phyloP scores from a whole-genome alignment of 2,797 vertebrate genomes.

The Falco berigora region DNA sequence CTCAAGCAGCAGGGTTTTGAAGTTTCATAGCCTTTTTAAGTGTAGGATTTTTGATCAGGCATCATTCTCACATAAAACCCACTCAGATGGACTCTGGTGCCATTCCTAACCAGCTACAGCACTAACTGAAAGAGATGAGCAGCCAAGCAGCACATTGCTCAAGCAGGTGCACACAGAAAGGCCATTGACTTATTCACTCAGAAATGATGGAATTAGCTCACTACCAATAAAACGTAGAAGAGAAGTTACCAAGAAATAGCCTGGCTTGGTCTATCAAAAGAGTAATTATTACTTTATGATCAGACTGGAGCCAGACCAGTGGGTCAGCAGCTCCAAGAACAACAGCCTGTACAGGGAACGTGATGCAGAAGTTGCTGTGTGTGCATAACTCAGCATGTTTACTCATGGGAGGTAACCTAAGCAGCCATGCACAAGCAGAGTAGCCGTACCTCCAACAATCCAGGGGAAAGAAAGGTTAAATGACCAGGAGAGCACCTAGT shows the following conservation, averaged over 20 bases:
- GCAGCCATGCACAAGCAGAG: background rate
- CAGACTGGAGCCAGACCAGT: background rate
- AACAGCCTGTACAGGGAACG: background rate
- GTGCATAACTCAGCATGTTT: rapidly evolving
- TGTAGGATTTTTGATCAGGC: background rate
- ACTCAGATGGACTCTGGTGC: background rate
- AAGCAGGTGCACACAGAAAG: background rate
- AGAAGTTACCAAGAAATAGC: background rate
- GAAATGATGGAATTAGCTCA: background rate
- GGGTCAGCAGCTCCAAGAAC: background rate
- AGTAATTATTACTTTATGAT: background rate
- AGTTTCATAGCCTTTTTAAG: background rate
- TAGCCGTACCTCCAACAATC: background rate
- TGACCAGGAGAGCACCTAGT: background rate
- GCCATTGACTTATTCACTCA: background rate
- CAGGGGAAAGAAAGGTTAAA: background rate
- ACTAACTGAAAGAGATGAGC: background rate
- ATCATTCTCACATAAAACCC: background rate
- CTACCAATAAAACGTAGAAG: background rate
- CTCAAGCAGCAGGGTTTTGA: background rate
- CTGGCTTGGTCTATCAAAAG: background rate
- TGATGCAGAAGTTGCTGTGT: background rate
- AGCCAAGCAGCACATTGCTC: background rate
- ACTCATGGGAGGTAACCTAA: background rate
- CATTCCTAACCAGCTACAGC: background rate